phyloP scores from a whole-genome alignment of 2,797 vertebrate species.

The Ctenopoma kingsleyae region DNA sequence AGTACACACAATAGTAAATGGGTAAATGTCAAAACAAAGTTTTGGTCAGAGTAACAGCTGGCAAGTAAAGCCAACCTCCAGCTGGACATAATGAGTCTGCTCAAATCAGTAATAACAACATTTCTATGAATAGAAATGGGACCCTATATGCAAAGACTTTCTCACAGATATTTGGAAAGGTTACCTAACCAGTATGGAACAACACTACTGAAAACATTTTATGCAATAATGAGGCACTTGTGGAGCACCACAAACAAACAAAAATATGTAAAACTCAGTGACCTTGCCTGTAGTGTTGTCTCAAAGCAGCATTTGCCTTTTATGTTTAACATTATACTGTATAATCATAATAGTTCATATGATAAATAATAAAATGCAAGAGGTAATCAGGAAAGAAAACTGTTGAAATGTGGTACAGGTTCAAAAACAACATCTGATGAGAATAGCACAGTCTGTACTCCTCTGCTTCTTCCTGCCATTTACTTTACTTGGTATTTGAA shows the following conservation, averaged over 20 bases:
- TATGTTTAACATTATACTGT: background rate
- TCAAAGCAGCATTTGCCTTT: background rate
- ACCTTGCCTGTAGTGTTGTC: constrained; percentile 4
- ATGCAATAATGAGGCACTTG: constrained; percentile 35
- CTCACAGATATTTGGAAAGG: constrained; percentile 29
- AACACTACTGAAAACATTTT: constrained; percentile 22
- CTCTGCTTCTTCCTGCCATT: background rate
- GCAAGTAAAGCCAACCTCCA: constrained; percentile 34
- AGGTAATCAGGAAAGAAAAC: background rate
- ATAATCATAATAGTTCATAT: constrained; percentile 24
- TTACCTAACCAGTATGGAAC: constrained; percentile 26
- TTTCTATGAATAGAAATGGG: constrained; percentile 19
- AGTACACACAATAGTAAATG: constrained; percentile 24
- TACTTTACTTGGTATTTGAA: too few species aligned
- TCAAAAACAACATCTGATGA: constrained; percentile 15
- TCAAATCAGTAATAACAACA: constrained; percentile 22
- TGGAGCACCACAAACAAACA: constrained; percentile 2
- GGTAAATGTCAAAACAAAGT: constrained; percentile 1
- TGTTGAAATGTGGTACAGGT: background rate
- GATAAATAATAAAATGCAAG: constrained; percentile 7
- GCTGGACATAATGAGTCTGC: constrained; percentile 39
- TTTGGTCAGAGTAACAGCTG: constrained; percentile 37
- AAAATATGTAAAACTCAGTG: constrained; percentile 8
- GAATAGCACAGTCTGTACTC: constrained; percentile 25
- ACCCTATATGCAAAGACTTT: constrained; percentile 18